Base-by-base conservation (phyloP, 2,888 invertebrate species). In the Scaptomyza parva region DNA sequence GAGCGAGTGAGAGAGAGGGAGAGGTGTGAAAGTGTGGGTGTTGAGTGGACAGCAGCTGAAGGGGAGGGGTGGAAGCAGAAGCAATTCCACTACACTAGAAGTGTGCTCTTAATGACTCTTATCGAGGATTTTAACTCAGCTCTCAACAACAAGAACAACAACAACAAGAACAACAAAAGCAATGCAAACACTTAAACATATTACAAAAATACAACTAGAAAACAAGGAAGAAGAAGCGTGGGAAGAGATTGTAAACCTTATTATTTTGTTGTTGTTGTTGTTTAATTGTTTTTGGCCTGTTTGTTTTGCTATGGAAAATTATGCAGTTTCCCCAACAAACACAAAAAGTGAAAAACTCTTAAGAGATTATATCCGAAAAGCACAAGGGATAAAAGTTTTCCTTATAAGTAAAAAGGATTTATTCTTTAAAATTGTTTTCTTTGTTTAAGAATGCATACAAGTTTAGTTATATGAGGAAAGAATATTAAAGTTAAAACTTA, bases 21-120 rank as follows among this genome's bases (percentile, higher is more conserved):
- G 12, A 44, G 40, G 58, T 35, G 14, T 35, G 7, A 7, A 8
- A 7, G 35, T 35, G 35, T 35, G 14, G 8, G 14, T 35, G 35
- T 33, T n/a, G 11, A 2, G n/a, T 14, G 8, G 28, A 2, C n/a
- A n/a, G n/a, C n/a, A n/a, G 8, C 9, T 52, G 53, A 24, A 33
- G 24, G 48, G 17, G 5, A 17, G 55, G 44, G 24, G 17, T n/a
- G 48, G 18, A 39, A 26, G 17, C 12, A 44, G 40, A n/a, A 24
- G n/a, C n/a, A n/a, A n/a, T n/a, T n/a, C 37, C 50, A 22, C 30
- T 41, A 20, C 28, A 47, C 35, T 8, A 33, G 12, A 28, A 39
- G 43, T 51, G 50, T 39, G 47, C 39, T 39, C 37, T n/a, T 57
- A 55, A 63, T 48, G 41, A 50, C 54, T 26, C 45, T 28, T 43